These are phyloP conservation scores for Sinelater perroti DNA, from an alignment of 2,888 invertebrate genomes.

Conservation along the genomic window DNA sequence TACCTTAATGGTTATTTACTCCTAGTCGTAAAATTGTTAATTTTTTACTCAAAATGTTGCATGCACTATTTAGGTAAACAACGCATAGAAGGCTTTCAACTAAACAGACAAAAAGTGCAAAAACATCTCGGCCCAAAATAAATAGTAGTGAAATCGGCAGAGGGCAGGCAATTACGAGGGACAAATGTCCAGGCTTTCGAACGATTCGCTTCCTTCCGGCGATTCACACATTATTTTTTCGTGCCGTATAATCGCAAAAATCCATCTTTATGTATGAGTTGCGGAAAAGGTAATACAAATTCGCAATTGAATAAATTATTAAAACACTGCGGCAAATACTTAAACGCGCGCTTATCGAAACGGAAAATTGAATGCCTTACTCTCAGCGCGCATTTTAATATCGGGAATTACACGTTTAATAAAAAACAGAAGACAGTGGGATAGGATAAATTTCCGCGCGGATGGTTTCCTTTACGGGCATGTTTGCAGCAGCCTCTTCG, in stretches of 20 bases:
- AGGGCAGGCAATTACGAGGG: conserved; percentile 13
- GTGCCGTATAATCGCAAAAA: conserved; percentile 21
- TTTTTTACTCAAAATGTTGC: no score
- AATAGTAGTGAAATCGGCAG: conserved; percentile 19
- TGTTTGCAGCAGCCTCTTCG: conserved; percentile 15
- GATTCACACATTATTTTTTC: conserved; percentile 17
- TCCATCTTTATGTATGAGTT: conserved; percentile 23
- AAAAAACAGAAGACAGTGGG: background rate
- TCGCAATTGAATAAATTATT: conserved; percentile 14
- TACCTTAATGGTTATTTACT: no score
- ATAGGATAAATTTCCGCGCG: conserved; percentile 6
- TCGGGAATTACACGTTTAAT: conserved; percentile 8
- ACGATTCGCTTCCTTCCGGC: conserved; percentile 10
- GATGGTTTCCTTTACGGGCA: conserved; percentile 16
- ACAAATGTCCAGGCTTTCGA: conserved; percentile 8
- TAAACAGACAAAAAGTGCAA: conserved; percentile 10
- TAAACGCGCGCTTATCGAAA: background rate
- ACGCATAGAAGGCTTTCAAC: background rate
- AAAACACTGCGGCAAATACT: conserved; percentile 12
- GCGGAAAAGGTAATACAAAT: conserved; percentile 18
- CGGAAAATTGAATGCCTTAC: background rate
- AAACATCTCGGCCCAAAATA: no score
- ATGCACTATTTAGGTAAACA: background rate
- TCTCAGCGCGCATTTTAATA: background rate
- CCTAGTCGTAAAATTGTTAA: no score